phyloP scores from a whole-genome alignment of 2,797 vertebrate species.

The Poecilia gillii region DNA sequence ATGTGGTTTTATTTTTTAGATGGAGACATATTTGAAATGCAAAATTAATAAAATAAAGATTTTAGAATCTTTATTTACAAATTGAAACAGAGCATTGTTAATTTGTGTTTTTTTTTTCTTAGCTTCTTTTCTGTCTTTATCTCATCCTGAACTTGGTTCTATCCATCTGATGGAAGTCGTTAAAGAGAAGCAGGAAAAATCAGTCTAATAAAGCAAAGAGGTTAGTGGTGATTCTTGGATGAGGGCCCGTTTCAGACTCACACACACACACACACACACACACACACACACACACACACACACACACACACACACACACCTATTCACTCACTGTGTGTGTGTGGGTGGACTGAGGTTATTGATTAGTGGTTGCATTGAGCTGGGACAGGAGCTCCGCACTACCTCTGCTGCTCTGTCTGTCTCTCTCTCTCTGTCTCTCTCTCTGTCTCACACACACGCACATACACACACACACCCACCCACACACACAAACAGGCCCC shows the following conservation, averaged over 20 bases:
- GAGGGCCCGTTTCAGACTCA: conserved; percentile 42
- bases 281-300: neutral
- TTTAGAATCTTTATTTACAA: neutral
- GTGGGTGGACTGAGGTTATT: conserved; percentile 29
- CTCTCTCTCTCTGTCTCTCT: neutral
- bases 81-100: neutral
- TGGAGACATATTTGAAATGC: neutral
- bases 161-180: conserved; percentile 58
- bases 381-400: conserved; percentile 33
- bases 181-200: conserved; percentile 46
- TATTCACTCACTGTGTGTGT: conserved; percentile 1
- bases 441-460: neutral
- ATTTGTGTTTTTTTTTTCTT: neutral
- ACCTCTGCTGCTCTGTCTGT: conserved; percentile 11
- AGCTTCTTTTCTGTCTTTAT: neutral
- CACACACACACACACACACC: neutral
- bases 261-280: neutral
- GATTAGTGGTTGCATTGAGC: conserved; percentile 42
- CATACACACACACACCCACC: conserved; percentile 25
- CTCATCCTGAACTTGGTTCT: conserved; percentile 29
- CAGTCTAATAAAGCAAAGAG: conserved; percentile 56
- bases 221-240: conserved; percentile 44
- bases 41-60: neutral
- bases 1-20: neutral
- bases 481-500: conserved; percentile 5